A percentile compares a stretch with the other conserved stretches of the same genome.
phyloP scores from a whole-genome alignment of 1,140 invertebrate species.

The Saxidomus purpurata region DNA sequence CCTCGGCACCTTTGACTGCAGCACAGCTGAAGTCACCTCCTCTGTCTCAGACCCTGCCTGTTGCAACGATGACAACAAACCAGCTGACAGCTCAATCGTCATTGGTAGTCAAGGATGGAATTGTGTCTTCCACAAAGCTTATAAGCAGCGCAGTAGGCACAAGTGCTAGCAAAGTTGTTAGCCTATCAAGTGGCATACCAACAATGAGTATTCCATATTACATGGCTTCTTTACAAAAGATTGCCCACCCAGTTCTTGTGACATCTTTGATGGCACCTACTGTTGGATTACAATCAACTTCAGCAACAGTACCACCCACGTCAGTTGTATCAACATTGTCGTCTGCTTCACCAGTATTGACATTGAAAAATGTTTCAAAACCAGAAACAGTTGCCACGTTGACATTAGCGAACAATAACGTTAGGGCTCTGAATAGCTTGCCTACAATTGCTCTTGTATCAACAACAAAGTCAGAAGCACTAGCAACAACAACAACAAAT shows the following conservation, averaged over 20 bases:
- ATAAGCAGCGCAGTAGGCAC: background rate
- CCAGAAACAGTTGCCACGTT: background rate
- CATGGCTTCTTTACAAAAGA: conserved; percentile 61
- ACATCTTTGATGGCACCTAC: conserved; percentile 62
- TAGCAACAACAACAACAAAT: background rate
- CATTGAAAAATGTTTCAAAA: conserved; percentile 39
- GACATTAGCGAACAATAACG: conserved; percentile 3
- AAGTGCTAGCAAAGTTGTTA: conserved; percentile 4
- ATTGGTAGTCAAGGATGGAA: conserved; percentile 49
- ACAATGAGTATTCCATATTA: conserved; percentile 59
- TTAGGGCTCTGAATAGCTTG: conserved; percentile 19
- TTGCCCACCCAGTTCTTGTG: conserved; percentile 56
- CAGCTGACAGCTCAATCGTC: conserved; percentile 7
- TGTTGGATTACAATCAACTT: conserved; percentile 12
- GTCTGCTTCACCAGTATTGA: background rate
- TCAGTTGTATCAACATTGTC: background rate
- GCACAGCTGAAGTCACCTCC: conserved; percentile 53
- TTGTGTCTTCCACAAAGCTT: conserved; percentile 13
- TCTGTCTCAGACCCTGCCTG: background rate
- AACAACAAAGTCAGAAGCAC: background rate
- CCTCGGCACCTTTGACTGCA: conserved; percentile 52
- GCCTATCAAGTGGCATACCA: background rate
- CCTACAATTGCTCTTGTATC: conserved; percentile 7
- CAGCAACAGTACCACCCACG: background rate
- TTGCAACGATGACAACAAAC: conserved; percentile 23